A percentile compares a stretch with the other conserved stretches of the same genome.
Evolutionary conservation across 2,888 invertebrate genomes (phyloP).

Genomic region (Drosophila nigricruria): DNA sequence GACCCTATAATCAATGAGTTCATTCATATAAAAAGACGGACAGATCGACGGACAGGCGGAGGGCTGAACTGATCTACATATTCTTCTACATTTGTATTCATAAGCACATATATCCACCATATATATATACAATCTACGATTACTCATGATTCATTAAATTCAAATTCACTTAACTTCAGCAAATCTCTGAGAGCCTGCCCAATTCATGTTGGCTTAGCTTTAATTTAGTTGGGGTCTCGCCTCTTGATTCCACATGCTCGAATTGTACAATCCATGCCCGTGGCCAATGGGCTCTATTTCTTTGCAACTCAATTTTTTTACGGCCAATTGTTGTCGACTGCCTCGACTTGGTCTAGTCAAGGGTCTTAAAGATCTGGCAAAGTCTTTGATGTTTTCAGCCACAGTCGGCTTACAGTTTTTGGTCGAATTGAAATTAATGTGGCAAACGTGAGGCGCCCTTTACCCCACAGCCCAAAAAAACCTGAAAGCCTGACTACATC

Average conservation of each 20-base stretch:
- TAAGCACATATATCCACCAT: neutral
- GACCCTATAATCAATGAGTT: too few species aligned
- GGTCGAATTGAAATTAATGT: conserved; percentile 69
- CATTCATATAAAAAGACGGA: too few species aligned
- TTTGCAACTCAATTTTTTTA: conserved; percentile 8
- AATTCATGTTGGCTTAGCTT: conserved; percentile 8
- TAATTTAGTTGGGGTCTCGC: conserved; percentile 9
- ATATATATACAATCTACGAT: conserved; percentile 1
- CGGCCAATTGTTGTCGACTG: conserved; percentile 32
- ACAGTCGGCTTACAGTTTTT: conserved; percentile 31
- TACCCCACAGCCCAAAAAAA: conserved; percentile 2
- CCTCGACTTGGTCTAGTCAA: conserved; percentile 23
- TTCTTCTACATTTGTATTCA: neutral
- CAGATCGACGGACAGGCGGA: too few species aligned
- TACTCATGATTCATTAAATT: conserved; percentile 16
- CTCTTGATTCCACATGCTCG: conserved; percentile 12
- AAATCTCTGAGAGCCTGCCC: conserved; percentile 3
- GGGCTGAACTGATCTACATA: too few species aligned
- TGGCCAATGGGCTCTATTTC: conserved; percentile 11
- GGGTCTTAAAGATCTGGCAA: conserved; percentile 22
- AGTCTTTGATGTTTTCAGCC: conserved; percentile 47
- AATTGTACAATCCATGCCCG: conserved; percentile 13
- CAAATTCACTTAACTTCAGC: neutral
- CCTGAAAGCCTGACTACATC: conserved; percentile 7
- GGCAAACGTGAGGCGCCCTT: conserved; percentile 62